phyloP scores from a whole-genome alignment of 1,140 invertebrate genomes.

The Oryctes rhinoceros region DNA sequence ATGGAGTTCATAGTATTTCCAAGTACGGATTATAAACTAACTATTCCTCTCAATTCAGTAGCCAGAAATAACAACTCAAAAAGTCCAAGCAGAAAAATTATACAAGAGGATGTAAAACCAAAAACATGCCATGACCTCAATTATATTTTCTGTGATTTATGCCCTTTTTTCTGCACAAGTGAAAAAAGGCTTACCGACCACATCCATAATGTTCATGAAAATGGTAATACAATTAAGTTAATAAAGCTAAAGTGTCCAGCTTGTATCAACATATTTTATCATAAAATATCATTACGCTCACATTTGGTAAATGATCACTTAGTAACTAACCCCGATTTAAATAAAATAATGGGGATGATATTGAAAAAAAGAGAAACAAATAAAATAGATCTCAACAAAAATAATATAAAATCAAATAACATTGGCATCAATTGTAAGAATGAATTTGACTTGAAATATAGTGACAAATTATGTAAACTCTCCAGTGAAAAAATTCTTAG shows the following conservation, averaged over 20 bases:
- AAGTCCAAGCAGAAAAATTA: not conserved
- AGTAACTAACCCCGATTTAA: constrained; percentile 58
- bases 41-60: constrained; percentile 53
- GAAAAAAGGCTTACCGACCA: constrained; percentile 56
- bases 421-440: constrained; percentile 26
- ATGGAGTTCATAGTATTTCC: constrained; percentile 53
- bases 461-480: constrained; percentile 38
- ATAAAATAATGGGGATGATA: constrained; percentile 51
- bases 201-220: constrained; percentile 55
- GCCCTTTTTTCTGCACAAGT: constrained; percentile 57
- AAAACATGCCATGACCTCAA: constrained; percentile 52
- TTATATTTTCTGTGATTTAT: constrained; percentile 57
- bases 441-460: constrained; percentile 41
- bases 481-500: constrained; percentile 33
- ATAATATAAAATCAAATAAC: not conserved
- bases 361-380: constrained; percentile 16
- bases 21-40: constrained; percentile 51
- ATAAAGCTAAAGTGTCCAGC: constrained; percentile 59
- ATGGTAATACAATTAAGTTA: constrained; percentile 51
- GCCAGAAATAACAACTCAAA: constrained; percentile 33
- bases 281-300: constrained; percentile 59
- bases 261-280: constrained; percentile 63
- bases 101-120: constrained; percentile 32
- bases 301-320: constrained; percentile 64
- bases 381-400: not conserved